Conservation (phyloP, 2,113 vertebrate genomes). For the cattle (Bos taurus) region DNA sequence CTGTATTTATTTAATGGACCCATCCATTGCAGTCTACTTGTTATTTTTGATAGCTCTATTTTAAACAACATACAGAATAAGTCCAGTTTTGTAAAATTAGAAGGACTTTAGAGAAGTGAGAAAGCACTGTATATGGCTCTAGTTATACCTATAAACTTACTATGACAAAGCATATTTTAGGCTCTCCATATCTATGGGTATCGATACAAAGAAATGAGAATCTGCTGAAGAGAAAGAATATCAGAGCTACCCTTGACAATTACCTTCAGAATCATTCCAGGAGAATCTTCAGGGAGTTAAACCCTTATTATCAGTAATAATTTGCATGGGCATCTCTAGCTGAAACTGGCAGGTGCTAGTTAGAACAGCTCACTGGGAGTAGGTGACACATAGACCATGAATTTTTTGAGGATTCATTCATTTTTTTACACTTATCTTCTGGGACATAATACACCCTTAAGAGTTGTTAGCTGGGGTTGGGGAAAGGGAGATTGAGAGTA, state of each 20-base stretch:
- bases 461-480: neutral
- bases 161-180: neutral
- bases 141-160: neutral
- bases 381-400: neutral
- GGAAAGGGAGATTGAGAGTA: neutral
- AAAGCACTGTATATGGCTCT: neutral
- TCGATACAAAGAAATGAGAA: neutral
- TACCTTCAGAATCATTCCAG: neutral
- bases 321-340: neutral
- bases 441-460: neutral
- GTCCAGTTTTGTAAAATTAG: neutral
- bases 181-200: neutral
- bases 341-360: neutral
- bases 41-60: neutral
- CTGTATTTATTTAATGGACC: neutral
- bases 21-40: neutral
- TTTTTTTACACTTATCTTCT: neutral
- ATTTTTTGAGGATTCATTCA: neutral
- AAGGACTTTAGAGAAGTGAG: neutral
- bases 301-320: neutral
- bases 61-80: neutral
- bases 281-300: neutral
- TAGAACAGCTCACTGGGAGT: neutral
- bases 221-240: neutral
- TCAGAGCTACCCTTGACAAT: neutral